Evolutionary conservation across 2,888 invertebrate genomes (phyloP).

Genomic region (Autographa pulchrina): DNA sequence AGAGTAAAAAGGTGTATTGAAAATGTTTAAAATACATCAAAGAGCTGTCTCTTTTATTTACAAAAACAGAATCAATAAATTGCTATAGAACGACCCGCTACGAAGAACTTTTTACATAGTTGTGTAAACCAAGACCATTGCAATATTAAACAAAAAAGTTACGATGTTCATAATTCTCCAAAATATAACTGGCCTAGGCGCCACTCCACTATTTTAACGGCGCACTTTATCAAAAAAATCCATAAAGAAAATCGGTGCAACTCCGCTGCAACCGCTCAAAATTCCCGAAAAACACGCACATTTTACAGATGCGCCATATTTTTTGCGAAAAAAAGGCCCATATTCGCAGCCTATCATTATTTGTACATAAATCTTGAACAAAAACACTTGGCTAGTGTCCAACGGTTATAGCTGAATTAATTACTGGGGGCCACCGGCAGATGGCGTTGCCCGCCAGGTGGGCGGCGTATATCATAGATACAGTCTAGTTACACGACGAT

Average conservation of each 20-base stretch:
- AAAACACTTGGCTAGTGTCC: slow-evolving; percentile 72
- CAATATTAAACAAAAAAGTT: too few relatives aligned
- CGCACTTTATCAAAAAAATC: neutral
- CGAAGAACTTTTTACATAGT: too few relatives aligned
- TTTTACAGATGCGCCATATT: slow-evolving; percentile 24
- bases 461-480: slow-evolving; percentile 65
- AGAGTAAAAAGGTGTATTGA: neutral
- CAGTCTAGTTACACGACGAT: slow-evolving; percentile 47
- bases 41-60: too few relatives aligned
- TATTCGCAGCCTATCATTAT: slow-evolving; percentile 53
- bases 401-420: slow-evolving; percentile 76
- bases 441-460: slow-evolving; percentile 74
- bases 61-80: too few relatives aligned
- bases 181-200: neutral
- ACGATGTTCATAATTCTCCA: neutral
- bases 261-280: neutral
- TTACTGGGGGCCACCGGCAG: slow-evolving; percentile 73
- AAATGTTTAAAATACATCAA: too few relatives aligned
- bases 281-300: slow-evolving; percentile 24
- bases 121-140: too few relatives aligned
- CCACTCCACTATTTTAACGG: neutral
- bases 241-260: slow-evolving; percentile 2
- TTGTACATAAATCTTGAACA: slow-evolving; percentile 53
- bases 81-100: too few relatives aligned
- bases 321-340: slow-evolving; percentile 42